Evolutionary conservation across 2,797 vertebrate genomes (phyloP), one percentile per base, ranked within the genome.

Genomic region (Caiman crocodilus): DNA sequence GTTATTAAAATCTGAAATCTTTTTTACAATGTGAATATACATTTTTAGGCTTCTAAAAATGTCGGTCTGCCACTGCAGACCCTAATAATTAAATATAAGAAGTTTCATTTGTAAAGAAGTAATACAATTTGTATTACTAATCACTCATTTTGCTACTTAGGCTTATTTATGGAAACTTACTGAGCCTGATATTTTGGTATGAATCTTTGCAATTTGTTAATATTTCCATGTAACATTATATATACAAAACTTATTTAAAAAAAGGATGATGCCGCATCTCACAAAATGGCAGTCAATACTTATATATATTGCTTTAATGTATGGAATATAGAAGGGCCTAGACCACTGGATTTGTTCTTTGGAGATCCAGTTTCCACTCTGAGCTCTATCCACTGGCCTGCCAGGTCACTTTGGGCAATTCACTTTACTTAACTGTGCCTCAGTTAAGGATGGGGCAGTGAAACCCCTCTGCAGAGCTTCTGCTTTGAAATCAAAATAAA

Each of bases 111-210:
- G 35, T 61, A 79, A 87, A 79, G 30, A 80, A 77, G 13, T 80
- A 60, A 87, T 30, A 60, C 0, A 16, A 14, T 78, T 67, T 35
- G 21, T 78, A 3, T 15, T 10, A 81, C 32, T 87, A 89, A 32
- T 86, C 58, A 56, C 0, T 0, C 55, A 55, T 6, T 15, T 35
- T 17, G n/a, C 58, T 12, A 67, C 9, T 64, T 79, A 57, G 82
- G 74, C 12, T 79, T 61, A 14, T n/a, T 9, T 42, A 76, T 32
- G 73, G 30, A 73, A 88, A 84, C 14, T 50, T 73, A 73, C 82
- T 5, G 80, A 80, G 28, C 7, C 57, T 90, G 26, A 15, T n/a
- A 50, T 32, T 82, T 50, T 18, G n/a, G 15, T 56, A 26, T 75
- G 79, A 56, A 42, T n/a, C 59, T 42, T 88, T 81, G 65, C n/a